Evolutionary conservation across 2,113 vertebrate genomes (phyloP), one percentile per base, ranked within the genome.

Genomic region (Rhinolophus ferrumequinum): DNA sequence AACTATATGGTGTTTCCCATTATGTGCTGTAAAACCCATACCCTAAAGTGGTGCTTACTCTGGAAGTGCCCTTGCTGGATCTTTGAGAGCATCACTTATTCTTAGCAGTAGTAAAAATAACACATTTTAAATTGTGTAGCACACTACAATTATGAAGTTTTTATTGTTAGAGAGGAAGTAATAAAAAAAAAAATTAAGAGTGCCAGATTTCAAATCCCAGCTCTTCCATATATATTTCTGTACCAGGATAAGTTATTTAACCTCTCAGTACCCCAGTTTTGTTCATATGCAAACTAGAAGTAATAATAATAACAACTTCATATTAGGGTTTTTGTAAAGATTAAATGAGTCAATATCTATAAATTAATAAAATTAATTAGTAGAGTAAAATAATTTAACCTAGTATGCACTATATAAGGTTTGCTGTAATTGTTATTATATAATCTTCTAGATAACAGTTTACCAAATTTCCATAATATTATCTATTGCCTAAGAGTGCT

Each of bases 341-440:
- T 58, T 72, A 72, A 91, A 83, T 56, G 4, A 92, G 24, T 77
- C 21, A 41, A 13, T 84, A 80, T 64, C 16, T 18, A 26, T 47
- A 70, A 88, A 88, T 94, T 94, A 64, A 91, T 88, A 21, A 83
- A 64, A 38, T 52, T 64, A 87, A 66, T 47, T 87, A 80, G 19
- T 83, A 4, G 8, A 38, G 7, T 30, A 77, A 92, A 93, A 50
- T 50, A 79, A 88, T 79, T 83, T 79, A 70, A 75, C 22, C 21
- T 76, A 85, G 9, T 35, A 60, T 67, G 11, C 33, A 9, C 47
- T 81, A 10, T 60, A 41, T 87, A 75, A 66, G 18, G 15, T 92
- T 82, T 94, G 8, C 30, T 86, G 3, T 73, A 84, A 72, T 50
- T 73, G 6, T 94, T 90, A 85, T 28, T 70, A 33, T 5, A 81